Conservation (phyloP, 2,113 vertebrate genomes). For the Nannobrachium achirus region DNA sequence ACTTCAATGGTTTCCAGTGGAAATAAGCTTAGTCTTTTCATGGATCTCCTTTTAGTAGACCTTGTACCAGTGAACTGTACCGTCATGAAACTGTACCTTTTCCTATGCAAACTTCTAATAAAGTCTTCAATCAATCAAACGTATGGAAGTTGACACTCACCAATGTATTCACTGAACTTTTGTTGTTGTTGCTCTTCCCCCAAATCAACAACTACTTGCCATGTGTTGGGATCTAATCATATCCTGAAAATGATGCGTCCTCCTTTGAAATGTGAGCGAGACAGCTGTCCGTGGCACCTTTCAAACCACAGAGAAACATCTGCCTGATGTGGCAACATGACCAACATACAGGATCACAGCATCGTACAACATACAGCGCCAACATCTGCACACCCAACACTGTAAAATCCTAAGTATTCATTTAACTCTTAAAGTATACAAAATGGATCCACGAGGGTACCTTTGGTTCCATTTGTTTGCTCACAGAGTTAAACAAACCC, state of each 20-base stretch:
- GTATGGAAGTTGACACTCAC: constrained; percentile 9
- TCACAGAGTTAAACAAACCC: too few relatives aligned
- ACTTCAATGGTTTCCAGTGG: too few relatives aligned
- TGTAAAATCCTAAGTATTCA: too few relatives aligned
- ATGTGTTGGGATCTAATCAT: constrained; percentile 72
- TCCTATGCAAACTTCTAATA: too few relatives aligned
- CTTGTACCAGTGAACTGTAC: too few relatives aligned
- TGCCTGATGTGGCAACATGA: constrained; percentile 35
- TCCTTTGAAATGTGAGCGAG: constrained; percentile 74
- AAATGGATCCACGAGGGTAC: too few relatives aligned
- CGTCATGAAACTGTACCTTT: too few relatives aligned
- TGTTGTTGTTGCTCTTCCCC: constrained; percentile 7
- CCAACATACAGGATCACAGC: background rate
- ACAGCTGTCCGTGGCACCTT: constrained; percentile 72
- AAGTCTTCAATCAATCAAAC: too few relatives aligned
- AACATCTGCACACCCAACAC: background rate
- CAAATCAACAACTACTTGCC: constrained; percentile 24
- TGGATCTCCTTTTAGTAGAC: too few relatives aligned
- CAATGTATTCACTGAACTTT: constrained; percentile 31
- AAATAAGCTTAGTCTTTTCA: too few relatives aligned
- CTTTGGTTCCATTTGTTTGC: too few relatives aligned
- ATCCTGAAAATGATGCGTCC: constrained; percentile 67
- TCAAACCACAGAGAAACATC: constrained; percentile 62
- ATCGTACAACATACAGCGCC: constrained; percentile 1
- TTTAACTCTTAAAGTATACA: too few relatives aligned